A percentile compares a stretch with the other conserved stretches of the same genome.
Conservation (phyloP, 2,888 invertebrate genomes). For the Unio delphinus region DNA sequence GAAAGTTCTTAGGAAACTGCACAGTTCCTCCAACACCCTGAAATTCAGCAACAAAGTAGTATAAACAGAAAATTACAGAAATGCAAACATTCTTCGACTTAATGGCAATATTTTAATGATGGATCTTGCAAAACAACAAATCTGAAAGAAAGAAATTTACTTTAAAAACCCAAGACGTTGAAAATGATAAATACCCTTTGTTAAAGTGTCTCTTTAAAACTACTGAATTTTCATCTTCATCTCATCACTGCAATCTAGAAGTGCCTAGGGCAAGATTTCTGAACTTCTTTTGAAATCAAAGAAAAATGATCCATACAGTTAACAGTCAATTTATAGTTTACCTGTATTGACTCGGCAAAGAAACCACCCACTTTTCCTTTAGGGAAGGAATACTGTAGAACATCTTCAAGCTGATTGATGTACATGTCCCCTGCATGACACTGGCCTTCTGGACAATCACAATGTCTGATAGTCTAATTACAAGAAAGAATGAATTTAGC, state of each 20-base stretch:
- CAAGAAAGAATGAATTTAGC: background rate
- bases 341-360: conserved; percentile 95
- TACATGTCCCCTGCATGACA: conserved; percentile 83
- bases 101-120: no score
- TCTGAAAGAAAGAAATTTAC: no score
- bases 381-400: conserved; percentile 84
- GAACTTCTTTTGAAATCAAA: no score
- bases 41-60: conserved; percentile 13
- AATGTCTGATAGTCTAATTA: conserved; percentile 39
- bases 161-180: no score
- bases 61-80: no score
- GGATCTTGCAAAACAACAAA: no score
- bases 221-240: no score
- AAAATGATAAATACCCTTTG: no score
- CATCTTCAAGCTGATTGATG: conserved; percentile 85
- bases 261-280: no score
- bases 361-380: conserved; percentile 86
- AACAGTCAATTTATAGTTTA: conserved; percentile 20
- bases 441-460: conserved; percentile 59
- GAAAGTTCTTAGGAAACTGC: conserved; percentile 90
- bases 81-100: no score
- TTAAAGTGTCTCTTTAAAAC: no score
- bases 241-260: no score
- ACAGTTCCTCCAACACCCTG: conserved; percentile 93
- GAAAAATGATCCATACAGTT: background rate